phyloP scores from a whole-genome alignment of 2,113 vertebrate genomes.

The Malurus alboscapulatus region DNA sequence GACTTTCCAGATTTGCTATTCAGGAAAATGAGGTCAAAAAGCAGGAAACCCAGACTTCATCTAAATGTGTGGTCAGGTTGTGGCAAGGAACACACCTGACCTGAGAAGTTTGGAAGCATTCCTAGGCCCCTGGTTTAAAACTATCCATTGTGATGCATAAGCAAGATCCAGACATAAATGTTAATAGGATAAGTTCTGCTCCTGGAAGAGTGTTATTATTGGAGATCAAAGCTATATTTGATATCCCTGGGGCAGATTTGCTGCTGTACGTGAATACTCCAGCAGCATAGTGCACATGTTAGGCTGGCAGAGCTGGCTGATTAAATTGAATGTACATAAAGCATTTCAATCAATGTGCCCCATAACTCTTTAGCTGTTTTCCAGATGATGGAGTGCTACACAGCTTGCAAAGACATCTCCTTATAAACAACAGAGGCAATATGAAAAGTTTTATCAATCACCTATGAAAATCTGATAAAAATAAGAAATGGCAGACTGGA shows the following conservation, averaged over 20 bases:
- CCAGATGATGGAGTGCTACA: background rate
- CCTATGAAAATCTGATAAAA: background rate
- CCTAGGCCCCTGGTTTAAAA: background rate
- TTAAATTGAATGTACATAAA: background rate
- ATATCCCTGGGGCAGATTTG: conserved; percentile 8
- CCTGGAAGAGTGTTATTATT: conserved; percentile 23
- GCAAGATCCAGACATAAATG: conserved; percentile 34
- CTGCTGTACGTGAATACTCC: conserved; percentile 1
- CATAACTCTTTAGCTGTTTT: background rate
- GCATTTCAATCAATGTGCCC: background rate
- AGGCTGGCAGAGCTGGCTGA: background rate
- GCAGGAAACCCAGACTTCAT: background rate
- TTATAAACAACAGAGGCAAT: background rate
- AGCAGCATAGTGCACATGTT: background rate
- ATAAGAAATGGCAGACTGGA: background rate
- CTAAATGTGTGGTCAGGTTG: background rate
- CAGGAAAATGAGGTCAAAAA: background rate
- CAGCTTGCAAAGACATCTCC: background rate
- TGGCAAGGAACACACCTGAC: background rate
- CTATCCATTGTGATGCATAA: conserved; percentile 1
- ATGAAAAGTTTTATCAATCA: background rate
- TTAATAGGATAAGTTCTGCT: conserved; percentile 38
- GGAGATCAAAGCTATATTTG: conserved; percentile 29
- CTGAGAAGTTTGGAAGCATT: background rate
- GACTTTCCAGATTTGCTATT: background rate